Base-by-base conservation (phyloP, 30 jellyfish, hydroid and myxozoan species). In the Pseudorhiza aurosa region DNA sequence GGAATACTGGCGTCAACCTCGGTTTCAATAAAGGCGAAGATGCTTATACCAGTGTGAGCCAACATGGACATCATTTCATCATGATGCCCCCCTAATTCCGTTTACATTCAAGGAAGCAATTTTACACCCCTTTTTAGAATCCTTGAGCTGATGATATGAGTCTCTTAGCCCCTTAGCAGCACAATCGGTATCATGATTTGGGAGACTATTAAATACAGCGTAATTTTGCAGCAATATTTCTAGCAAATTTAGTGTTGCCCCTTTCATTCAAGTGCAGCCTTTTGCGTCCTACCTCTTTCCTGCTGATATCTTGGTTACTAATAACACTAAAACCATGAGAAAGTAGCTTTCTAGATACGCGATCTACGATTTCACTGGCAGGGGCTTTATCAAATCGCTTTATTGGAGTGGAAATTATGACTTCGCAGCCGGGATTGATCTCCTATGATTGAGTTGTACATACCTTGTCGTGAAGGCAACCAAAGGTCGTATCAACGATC, bases 401-500 rank as follows among this genome's bases (percentile, higher is more conserved):
- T 2, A 57, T 57, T 5, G 71, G 71, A 25, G 44, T 29, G 10
- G 40, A 57, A 29, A 57, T 57, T 39, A 21, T 57, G 21, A 0
- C 71, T 17, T n/a, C n/a, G n/a, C n/a, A n/a, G n/a, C n/a, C n/a
- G n/a, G n/a, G n/a, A n/a, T n/a, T n/a, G n/a, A n/a, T n/a, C n/a
- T n/a, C n/a, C n/a, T n/a, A n/a, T n/a, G n/a, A n/a, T n/a, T n/a
- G n/a, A n/a, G n/a, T n/a, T n/a, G n/a, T n/a, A n/a, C n/a, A n/a
- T 53, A 53, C 67, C 67, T 87, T 63, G 45, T 87, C 89, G 39
- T 87, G 84, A 45, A 87, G 77, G 56, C 96, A 87, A 9, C 96
- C 96, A 68, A 35, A 68, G 4, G 88, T 51, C 7, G 57, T 32
- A 0, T 62, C 87, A 30, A 73, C 18, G 27, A 72, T 36, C 46